phyloP scores from a whole-genome alignment of 1,140 invertebrate species.

The Babylonia areolata region DNA sequence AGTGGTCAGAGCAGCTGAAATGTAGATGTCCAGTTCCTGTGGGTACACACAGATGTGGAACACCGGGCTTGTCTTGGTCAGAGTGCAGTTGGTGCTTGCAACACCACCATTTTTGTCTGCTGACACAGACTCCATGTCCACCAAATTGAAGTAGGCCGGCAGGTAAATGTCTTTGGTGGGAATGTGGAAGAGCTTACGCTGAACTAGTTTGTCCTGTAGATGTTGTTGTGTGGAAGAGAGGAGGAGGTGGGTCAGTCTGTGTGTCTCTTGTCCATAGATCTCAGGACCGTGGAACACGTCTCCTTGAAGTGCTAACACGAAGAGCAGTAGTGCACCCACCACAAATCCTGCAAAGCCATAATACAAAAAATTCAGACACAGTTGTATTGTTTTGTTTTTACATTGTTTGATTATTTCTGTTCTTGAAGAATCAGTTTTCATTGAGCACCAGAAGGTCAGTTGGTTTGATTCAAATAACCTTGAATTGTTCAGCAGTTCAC shows the following conservation, averaged over 20 bases:
- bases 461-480: no score
- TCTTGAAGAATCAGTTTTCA: no score
- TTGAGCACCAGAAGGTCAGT: no score
- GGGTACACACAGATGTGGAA: conserved; percentile 63
- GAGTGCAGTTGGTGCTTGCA: conserved; percentile 48
- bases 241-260: neutral
- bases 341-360: conserved; percentile 7
- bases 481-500: no score
- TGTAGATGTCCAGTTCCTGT: conserved; percentile 57
- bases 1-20: conserved; percentile 59
- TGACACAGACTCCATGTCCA: conserved; percentile 11
- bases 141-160: conserved; percentile 36
- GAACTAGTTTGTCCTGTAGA: conserved; percentile 14
- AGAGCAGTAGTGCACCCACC: neutral
- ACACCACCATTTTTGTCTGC: neutral
- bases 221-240: neutral
- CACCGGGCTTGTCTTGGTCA: conserved; percentile 49
- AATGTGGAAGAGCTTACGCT: conserved; percentile 37
- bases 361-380: no score
- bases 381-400: no score
- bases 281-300: neutral
- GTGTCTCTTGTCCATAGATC: neutral
- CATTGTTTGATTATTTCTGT: no score
- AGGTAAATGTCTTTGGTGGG: conserved; percentile 31
- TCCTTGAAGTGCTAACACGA: neutral